A percentile compares a stretch with the other conserved stretches of the same genome.
phyloP scores from a whole-genome alignment of 2,888 invertebrate genomes.

The Cryptocephalus primarius region DNA sequence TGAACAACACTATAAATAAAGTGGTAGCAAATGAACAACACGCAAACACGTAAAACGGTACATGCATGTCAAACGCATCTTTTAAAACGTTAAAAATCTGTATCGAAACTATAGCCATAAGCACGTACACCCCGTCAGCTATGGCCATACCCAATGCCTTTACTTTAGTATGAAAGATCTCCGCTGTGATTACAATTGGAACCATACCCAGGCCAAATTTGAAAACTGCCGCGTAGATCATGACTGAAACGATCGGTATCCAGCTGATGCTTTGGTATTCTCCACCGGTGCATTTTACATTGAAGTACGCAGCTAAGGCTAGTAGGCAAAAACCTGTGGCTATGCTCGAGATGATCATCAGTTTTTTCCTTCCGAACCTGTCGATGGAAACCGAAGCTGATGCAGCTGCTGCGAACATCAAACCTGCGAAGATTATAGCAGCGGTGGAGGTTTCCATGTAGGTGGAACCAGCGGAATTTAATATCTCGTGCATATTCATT shows the following conservation, averaged over 20 bases:
- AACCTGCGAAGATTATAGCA: constrained; percentile 29
- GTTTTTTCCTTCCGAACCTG: constrained; percentile 29
- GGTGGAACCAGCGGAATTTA: constrained; percentile 28
- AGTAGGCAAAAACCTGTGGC: constrained; percentile 28
- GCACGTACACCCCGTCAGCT: constrained; percentile 29
- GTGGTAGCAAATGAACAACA: constrained; percentile 26
- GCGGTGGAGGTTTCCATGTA: constrained; percentile 25
- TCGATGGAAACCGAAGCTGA: constrained; percentile 28
- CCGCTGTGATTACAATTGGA: constrained; percentile 33
- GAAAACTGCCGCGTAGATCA: constrained; percentile 28
- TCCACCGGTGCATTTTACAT: constrained; percentile 21
- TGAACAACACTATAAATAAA: constrained; percentile 25
- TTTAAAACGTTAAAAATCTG: constrained; percentile 26
- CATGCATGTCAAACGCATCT: constrained; percentile 22
- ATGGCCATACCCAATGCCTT: constrained; percentile 34
- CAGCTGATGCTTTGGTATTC: constrained; percentile 26
- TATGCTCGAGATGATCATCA: constrained; percentile 27
- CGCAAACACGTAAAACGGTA: constrained; percentile 31
- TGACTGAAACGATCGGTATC: constrained; percentile 30
- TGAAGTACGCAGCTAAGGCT: constrained; percentile 29
- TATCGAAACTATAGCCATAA: constrained; percentile 26
- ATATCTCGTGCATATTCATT: constrained; percentile 33
- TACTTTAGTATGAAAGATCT: constrained; percentile 32
- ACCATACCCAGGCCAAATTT: constrained; percentile 32
- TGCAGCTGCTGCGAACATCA: constrained; percentile 29